phyloP scores from a whole-genome alignment of 2,888 invertebrate species.

The Odontothrips loti region DNA sequence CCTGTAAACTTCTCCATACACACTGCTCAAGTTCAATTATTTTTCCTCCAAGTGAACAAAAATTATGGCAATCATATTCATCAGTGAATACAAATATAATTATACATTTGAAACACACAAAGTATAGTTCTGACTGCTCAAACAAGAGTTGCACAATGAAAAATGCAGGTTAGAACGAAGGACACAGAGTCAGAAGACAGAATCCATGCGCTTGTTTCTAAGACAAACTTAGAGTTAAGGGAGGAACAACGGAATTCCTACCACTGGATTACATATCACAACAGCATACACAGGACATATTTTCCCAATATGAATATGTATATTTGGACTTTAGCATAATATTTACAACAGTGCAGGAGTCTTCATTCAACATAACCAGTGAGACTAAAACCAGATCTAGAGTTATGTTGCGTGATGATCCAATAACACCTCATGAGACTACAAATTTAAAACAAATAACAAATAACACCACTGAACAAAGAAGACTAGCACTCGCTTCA shows the following conservation, averaged over 20 bases:
- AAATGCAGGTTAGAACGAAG: no score
- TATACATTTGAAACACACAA: no score
- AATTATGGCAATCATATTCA: no score
- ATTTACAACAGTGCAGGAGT: background rate
- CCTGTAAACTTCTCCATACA: no score
- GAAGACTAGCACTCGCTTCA: slow-evolving; percentile 20
- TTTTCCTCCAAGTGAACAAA: background rate
- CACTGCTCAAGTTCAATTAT: background rate
- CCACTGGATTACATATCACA: slow-evolving; percentile 24
- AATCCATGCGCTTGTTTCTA: background rate
- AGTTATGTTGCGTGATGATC: background rate
- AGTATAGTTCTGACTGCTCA: no score
- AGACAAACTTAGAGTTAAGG: background rate
- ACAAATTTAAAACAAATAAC: slow-evolving; percentile 11
- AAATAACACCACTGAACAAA: slow-evolving; percentile 18
- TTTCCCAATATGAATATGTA: slow-evolving; percentile 10
- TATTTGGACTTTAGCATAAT: slow-evolving; percentile 6
- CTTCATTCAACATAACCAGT: background rate
- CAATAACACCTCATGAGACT: background rate
- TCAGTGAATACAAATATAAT: no score
- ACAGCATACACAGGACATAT: background rate
- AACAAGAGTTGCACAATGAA: no score
- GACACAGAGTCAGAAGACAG: background rate
- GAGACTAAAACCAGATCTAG: background rate
- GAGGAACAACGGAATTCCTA: background rate